These are phyloP conservation scores for Nineta flava DNA, from an alignment of 2,888 invertebrate species.

Conservation along the genomic window DNA sequence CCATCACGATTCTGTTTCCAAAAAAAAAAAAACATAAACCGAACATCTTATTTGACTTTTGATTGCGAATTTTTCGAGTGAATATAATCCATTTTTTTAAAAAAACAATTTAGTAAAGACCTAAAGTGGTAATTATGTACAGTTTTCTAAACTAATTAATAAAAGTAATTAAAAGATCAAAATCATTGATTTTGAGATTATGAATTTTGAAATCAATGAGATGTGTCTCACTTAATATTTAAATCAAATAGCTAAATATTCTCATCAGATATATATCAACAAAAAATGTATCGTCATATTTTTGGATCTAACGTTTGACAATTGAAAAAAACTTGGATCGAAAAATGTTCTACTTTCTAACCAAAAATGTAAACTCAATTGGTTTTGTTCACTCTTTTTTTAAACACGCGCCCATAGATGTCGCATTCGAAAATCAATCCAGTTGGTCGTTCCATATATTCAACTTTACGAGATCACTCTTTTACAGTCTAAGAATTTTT, in stretches of 20 bases:
- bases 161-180: neutral
- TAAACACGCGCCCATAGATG: too few species aligned
- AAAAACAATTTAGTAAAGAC: neutral
- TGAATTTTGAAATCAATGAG: neutral
- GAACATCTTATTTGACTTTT: neutral
- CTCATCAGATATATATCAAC: neutral
- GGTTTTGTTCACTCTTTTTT: too few species aligned
- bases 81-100: neutral
- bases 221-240: neutral
- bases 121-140: neutral
- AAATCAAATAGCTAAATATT: neutral
- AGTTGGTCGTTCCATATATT: too few species aligned
- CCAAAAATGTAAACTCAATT: too few species aligned
- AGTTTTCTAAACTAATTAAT: neutral
- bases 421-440: too few species aligned
- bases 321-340: too few species aligned
- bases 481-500: too few species aligned
- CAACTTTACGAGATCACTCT: too few species aligned
- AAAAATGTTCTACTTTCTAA: too few species aligned
- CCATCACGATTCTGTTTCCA: neutral
- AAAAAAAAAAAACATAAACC: neutral
- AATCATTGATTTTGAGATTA: neutral
- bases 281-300: neutral
- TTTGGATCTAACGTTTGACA: neutral
- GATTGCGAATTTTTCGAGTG: neutral